Evolutionary conservation across 2,888 invertebrate genomes (phyloP), one percentile per base, ranked within the genome.

Genomic region (Philaethria dido): DNA sequence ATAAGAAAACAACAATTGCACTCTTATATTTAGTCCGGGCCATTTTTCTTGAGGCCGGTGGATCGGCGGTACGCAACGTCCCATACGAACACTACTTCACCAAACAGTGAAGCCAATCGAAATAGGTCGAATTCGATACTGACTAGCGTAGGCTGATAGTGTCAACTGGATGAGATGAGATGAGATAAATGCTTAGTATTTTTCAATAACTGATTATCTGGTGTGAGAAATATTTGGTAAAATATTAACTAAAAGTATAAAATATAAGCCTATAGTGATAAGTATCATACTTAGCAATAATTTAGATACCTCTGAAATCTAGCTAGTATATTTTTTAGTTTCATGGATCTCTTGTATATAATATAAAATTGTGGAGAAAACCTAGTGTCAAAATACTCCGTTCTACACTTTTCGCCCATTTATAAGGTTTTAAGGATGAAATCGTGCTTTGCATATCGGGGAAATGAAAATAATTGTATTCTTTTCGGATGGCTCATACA

Each of bases 11-110:
- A 62, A 77, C 64, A 22, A 79, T 78, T 72, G 80, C 81, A 83
- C 87, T 86, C 74, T 84, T 84, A 48, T 77, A 77, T 73, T 80
- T 84, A 59, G 75, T 79, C 80, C 84, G 77, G 73, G 74, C 84
- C 89, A 89, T 89, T 84, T 80, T 86, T 69, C 1, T 33, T 48
- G 18, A 33, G 79, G 78, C 78, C 76, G 76, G 71, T 73, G 65
- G 71, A 69, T 72, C 55, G 72, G 74, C 74, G 42, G 42, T 42
- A 74, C 65, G 65, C 61, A 71, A 71, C 69, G 74, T 74, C 71
- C 78, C 84, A 85, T 80, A 73, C 75, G 81, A 72, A 77, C 68
- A 68, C 72, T 55, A 68, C 80, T 73, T 76, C 70, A 69, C 72
- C 50, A 66, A 73, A 75, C 78, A 68, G 68, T 68, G 74, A 78